These are phyloP conservation scores for Myopa tessellatipennis DNA, from an alignment of 2,888 invertebrate species.

Conservation along the genomic window DNA sequence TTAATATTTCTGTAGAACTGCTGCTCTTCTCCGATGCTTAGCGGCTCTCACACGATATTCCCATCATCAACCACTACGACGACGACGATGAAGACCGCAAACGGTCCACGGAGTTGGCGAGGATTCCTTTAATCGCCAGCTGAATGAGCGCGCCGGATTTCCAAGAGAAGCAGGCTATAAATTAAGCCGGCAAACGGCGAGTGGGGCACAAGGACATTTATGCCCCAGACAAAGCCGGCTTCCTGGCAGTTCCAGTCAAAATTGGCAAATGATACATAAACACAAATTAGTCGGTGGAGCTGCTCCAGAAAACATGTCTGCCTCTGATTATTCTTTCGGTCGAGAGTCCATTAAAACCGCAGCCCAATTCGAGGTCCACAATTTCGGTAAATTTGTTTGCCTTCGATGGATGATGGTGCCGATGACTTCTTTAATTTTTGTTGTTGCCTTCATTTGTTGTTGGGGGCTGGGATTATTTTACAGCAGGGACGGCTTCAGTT, in stretches of 20 bases:
- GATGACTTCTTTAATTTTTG: constrained; percentile 18
- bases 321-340: constrained; percentile 20
- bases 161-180: constrained; percentile 37
- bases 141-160: constrained; percentile 28
- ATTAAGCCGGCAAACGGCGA: constrained; percentile 17
- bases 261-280: constrained; percentile 32
- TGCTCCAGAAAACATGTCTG: constrained; percentile 15
- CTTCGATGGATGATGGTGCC: not conserved
- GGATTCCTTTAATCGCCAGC: constrained; percentile 17
- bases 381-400: constrained; percentile 21
- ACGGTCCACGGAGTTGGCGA: not conserved
- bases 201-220: constrained; percentile 20
- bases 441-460: not conserved
- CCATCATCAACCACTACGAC: not conserved
- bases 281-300: constrained; percentile 19
- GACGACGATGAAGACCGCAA: not conserved
- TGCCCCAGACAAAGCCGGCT: not conserved
- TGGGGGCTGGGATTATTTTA: constrained; percentile 11
- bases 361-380: constrained; percentile 10
- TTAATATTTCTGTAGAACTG: constrained; percentile 36
- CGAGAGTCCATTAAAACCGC: constrained; percentile 32
- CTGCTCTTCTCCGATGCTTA: not conserved
- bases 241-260: constrained; percentile 10
- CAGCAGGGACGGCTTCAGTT: not conserved
- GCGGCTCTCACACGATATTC: not conserved